These are phyloP conservation scores for Parasteatoda tepidariorum DNA, from an alignment of 1,140 invertebrate genomes.

Conservation along the genomic window DNA sequence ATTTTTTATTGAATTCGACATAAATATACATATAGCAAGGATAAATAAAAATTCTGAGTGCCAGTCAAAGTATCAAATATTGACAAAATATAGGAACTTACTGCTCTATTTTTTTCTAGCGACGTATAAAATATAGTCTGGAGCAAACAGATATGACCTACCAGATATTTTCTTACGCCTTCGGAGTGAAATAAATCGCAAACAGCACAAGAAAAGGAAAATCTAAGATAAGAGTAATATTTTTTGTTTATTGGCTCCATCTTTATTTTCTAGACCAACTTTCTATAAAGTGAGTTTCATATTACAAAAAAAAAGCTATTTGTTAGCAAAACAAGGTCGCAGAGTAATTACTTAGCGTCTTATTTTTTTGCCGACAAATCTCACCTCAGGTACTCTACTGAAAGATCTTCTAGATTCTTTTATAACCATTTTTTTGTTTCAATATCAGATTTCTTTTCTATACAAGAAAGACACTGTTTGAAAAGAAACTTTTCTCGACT, in stretches of 20 bases:
- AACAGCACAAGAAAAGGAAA: background rate
- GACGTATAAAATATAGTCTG: too few relatives aligned
- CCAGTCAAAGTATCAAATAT: too few relatives aligned
- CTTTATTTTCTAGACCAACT: background rate
- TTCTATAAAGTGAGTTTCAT: background rate
- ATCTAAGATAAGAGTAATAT: background rate
- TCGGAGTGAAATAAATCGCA: background rate
- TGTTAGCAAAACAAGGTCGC: constrained; percentile 20
- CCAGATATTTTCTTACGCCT: background rate
- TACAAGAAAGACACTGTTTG: too few relatives aligned
- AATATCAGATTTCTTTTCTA: too few relatives aligned
- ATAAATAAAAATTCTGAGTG: too few relatives aligned
- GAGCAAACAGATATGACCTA: too few relatives aligned
- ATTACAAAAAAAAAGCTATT: constrained; percentile 26
- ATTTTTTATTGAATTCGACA: too few relatives aligned
- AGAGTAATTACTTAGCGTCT: constrained; percentile 25
- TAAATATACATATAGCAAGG: too few relatives aligned
- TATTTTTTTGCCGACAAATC: background rate
- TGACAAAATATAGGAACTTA: too few relatives aligned
- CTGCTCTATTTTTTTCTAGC: too few relatives aligned
- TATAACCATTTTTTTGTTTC: too few relatives aligned
- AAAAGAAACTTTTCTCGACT: too few relatives aligned
- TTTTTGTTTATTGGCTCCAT: background rate
- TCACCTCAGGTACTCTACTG: background rate
- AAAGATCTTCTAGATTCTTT: background rate